A percentile compares a stretch with the other conserved stretches of the same genome.
These are phyloP conservation scores for Pyrrhosoma nymphula DNA, from an alignment of 2,888 invertebrate genomes.

Conservation along the genomic window DNA sequence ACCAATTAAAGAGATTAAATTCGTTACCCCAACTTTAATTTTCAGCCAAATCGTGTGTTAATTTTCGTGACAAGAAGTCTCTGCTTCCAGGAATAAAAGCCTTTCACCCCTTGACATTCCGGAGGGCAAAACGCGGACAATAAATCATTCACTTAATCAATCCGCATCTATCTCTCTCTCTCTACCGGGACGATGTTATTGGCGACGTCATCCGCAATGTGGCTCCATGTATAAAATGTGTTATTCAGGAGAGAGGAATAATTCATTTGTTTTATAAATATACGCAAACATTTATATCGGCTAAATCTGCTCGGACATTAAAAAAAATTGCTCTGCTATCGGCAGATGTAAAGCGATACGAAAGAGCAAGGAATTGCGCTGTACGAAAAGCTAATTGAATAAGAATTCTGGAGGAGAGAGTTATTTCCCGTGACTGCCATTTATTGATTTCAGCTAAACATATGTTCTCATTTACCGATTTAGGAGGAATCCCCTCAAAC, in stretches of 20 bases:
- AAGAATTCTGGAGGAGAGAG: too few relatives aligned
- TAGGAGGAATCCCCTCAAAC: too few relatives aligned
- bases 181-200: background rate
- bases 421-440: too few relatives aligned
- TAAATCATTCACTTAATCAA: background rate
- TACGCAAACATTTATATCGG: background rate
- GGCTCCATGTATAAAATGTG: background rate
- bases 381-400: too few relatives aligned
- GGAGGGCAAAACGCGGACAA: background rate
- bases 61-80: background rate
- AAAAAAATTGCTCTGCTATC: background rate
- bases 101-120: background rate
- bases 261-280: background rate
- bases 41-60: background rate
- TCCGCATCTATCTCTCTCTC: background rate
- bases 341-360: background rate
- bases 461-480: too few relatives aligned
- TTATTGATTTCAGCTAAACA: too few relatives aligned
- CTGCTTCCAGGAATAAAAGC: background rate
- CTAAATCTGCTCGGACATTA: background rate
- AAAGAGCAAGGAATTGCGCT: background rate
- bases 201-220: background rate
- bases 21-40: background rate
- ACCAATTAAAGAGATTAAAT: background rate
- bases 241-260: background rate